phyloP scores from a whole-genome alignment of 1,140 invertebrate genomes.

The Euschistus heros region DNA sequence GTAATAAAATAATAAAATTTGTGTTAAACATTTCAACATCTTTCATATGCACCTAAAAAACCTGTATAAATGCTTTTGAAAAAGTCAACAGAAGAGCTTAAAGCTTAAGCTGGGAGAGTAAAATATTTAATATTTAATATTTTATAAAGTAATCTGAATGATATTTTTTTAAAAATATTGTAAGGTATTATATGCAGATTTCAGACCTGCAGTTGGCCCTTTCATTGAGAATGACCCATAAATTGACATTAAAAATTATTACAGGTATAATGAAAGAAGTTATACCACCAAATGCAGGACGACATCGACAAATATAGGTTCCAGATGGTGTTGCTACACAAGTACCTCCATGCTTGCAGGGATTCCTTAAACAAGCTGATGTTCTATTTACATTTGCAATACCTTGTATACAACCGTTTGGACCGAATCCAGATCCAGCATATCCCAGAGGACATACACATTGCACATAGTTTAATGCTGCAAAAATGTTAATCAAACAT shows the following conservation, averaged over 20 bases:
- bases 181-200: too few relatives aligned
- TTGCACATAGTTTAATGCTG: constrained; percentile 37
- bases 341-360: constrained; percentile 52
- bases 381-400: constrained; percentile 26
- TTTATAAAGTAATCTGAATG: too few relatives aligned
- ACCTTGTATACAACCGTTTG: constrained; percentile 53
- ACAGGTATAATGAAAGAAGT: not conserved
- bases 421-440: constrained; percentile 68
- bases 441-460: constrained; percentile 74
- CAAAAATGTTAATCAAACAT: not conserved
- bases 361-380: constrained; percentile 47
- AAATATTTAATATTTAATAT: too few relatives aligned
- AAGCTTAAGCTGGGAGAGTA: too few relatives aligned
- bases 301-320: constrained; percentile 47
- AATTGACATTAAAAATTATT: not conserved
- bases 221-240: too few relatives aligned
- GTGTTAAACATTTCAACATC: too few relatives aligned
- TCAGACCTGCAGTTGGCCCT: too few relatives aligned
- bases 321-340: constrained; percentile 36
- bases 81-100: too few relatives aligned
- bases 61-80: too few relatives aligned
- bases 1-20: too few relatives aligned
- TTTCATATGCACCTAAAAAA: too few relatives aligned
- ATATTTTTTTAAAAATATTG: too few relatives aligned
- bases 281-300: constrained; percentile 46